These are phyloP conservation scores for Eilema sororculum DNA, from an alignment of 2,888 invertebrate genomes.

Conservation along the genomic window DNA sequence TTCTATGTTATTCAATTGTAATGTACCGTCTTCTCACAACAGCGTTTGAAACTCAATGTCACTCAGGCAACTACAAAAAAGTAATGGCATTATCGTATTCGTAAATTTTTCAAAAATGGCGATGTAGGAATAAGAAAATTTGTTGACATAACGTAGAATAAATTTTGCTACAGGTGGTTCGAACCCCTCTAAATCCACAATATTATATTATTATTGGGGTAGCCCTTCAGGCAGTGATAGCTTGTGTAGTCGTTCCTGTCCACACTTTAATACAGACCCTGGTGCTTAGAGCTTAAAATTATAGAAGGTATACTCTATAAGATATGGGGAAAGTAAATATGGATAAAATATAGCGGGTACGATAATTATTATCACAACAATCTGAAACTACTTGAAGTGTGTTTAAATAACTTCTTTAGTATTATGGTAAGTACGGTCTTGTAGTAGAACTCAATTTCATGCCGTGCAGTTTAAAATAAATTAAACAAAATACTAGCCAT, in stretches of 20 bases:
- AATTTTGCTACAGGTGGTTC: not conserved
- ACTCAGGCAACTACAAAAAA: no score
- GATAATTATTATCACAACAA: not conserved
- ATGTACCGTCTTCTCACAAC: no score
- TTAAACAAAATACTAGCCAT: no score
- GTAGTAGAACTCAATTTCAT: not conserved
- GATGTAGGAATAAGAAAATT: no score
- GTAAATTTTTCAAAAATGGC: no score
- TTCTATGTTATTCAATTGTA: no score
- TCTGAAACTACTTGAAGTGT: not conserved
- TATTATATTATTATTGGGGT: not conserved
- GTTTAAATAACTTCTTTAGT: not conserved
- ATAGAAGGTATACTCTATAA: not conserved
- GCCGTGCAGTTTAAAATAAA: not conserved
- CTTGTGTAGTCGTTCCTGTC: not conserved
- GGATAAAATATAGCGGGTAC: not conserved
- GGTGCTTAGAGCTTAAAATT: not conserved
- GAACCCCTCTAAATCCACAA: not conserved
- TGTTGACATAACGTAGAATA: not conserved
- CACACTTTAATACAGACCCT: not conserved
- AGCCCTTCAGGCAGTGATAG: conserved; percentile 4
- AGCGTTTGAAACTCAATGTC: no score
- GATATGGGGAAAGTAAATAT: not conserved
- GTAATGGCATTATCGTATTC: no score
- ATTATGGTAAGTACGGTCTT: not conserved